A percentile compares a stretch with the other conserved stretches of the same genome.
Evolutionary conservation across 2,888 invertebrate genomes (phyloP).

Genomic region (Parochlus steinenii): DNA sequence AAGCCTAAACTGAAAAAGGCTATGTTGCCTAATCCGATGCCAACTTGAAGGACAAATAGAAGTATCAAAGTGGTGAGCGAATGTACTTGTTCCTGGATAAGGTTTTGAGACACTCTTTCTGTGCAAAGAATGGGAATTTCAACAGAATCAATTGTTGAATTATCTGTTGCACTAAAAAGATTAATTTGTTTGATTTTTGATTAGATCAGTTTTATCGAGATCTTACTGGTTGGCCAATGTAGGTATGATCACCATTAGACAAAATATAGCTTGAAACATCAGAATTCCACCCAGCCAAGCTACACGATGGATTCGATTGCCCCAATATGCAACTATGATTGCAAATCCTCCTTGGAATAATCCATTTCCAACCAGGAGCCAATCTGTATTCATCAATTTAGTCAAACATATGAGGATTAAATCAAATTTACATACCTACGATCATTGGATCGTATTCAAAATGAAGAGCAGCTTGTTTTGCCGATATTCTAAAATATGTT

Average conservation of each 20-base stretch:
- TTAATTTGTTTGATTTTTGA: not conserved
- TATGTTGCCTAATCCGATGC: constrained; percentile 31
- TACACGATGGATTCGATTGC: constrained; percentile 38
- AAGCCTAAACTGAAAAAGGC: constrained; percentile 38
- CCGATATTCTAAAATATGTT: constrained; percentile 35
- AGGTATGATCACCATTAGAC: constrained; percentile 35
- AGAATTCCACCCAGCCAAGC: constrained; percentile 40
- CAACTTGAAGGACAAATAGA: constrained; percentile 33
- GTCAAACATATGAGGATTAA: constrained; percentile 8
- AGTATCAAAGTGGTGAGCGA: constrained; percentile 29
- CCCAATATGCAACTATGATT: constrained; percentile 37
- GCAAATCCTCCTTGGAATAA: constrained; percentile 37
- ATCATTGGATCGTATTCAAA: constrained; percentile 29
- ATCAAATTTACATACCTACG: constrained; percentile 28
- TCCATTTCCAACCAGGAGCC: constrained; percentile 37
- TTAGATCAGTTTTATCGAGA: constrained; percentile 1
- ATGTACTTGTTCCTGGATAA: constrained; percentile 14
- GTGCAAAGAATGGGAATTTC: constrained; percentile 17
- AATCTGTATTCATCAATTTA: no score
- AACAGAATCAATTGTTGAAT: constrained; percentile 7
- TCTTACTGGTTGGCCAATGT: constrained; percentile 31
- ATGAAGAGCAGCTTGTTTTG: constrained; percentile 31
- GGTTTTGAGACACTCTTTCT: constrained; percentile 8
- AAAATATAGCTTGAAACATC: constrained; percentile 35
- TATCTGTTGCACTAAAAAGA: constrained; percentile 3